Percentiles rank a stretch among this genome's conserved stretches.
Evolutionary conservation across 2,797 vertebrate species (phyloP).

Genomic region (Dallia pectoralis): DNA sequence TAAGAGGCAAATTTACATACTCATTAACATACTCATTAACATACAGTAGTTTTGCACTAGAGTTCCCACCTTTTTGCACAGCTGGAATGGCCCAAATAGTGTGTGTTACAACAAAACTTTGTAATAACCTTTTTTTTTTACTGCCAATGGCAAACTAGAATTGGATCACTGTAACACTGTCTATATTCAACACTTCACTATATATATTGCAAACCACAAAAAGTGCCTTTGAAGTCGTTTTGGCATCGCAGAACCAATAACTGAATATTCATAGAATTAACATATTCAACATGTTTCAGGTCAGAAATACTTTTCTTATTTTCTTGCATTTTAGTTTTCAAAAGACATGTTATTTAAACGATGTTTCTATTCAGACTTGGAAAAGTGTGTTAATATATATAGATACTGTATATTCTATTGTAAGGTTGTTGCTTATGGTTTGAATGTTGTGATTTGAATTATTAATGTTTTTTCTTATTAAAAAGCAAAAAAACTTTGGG

Average conservation of each 20-base stretch:
- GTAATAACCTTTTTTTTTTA: conserved; percentile 42
- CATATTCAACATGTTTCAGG: conserved; percentile 60
- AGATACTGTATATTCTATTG: conserved; percentile 63
- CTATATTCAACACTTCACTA: conserved; percentile 27
- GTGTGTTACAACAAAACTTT: conserved; percentile 70
- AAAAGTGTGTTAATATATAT: conserved; percentile 68
- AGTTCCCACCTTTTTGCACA: conserved; percentile 56
- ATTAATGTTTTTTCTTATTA: conserved; percentile 77
- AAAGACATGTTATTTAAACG: conserved; percentile 73
- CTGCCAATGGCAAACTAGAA: conserved; percentile 47
- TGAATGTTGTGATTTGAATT: conserved; percentile 68
- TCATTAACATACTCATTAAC: conserved; percentile 80
- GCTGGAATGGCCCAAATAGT: conserved; percentile 58
- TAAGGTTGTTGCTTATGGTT: conserved; percentile 53
- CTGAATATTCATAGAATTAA: conserved; percentile 49
- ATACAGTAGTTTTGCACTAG: conserved; percentile 82
- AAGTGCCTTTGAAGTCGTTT: conserved; percentile 48
- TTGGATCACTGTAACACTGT: conserved; percentile 49
- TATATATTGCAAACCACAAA: conserved; percentile 10
- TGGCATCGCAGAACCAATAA: conserved; percentile 13
- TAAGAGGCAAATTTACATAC: conserved; percentile 75
- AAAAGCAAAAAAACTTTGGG: conserved; percentile 68
- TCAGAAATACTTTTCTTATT: conserved; percentile 61
- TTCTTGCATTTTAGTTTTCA: conserved; percentile 48
- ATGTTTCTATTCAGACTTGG: conserved; percentile 62